Base-by-base conservation (phyloP, 2,797 vertebrate genomes). In the Mycteria americana region DNA sequence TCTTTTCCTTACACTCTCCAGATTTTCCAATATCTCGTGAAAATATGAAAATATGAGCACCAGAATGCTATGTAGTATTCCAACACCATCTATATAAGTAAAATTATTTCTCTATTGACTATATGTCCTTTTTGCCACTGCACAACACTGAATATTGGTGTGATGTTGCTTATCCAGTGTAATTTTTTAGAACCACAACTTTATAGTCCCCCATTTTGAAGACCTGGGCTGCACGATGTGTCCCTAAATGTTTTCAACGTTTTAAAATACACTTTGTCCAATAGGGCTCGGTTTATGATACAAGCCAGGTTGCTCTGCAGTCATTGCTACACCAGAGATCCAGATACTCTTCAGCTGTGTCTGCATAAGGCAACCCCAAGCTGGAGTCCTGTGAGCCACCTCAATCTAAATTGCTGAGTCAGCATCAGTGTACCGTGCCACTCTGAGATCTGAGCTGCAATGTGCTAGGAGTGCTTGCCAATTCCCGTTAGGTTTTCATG, bases 381-480 rank as follows among this genome's bases (percentile, higher is more conserved):
- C 35, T 48, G 51, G 50, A 65, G 57, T 27, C 21, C 7, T 10
- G 4, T 3, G 16, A 62, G 25, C 63, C 7, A 22, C n/a, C 50
- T 37, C 70, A 21, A 10, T 13, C 17, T 59, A 50, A 50, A 9
- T 35, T 51, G 53, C 75, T 62, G 85, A 65, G 53, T 85, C 53
- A 24, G 80, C 79, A 60, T 10, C 63, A 18, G 18, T 0, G 1
- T 43, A 2, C 41, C 3, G 0, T 11, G 11, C 59, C 1, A 0
- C 45, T 25, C 45, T 3, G 0, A 31, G 41, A 21, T 15, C 18
- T 4, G 23, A 53, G 21, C 33, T 41, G 39, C 23, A 35, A 1
- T 5, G 5, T 63, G 43, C 33, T 76, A 10, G 43, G 19, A 74
- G 45, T 46, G 18, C 21, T 80, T 74, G 16, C 2, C 5, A 0